A percentile compares a stretch with the other conserved stretches of the same genome.
Conservation (phyloP, 1,140 invertebrate species). For the Eriosoma lanigerum region DNA sequence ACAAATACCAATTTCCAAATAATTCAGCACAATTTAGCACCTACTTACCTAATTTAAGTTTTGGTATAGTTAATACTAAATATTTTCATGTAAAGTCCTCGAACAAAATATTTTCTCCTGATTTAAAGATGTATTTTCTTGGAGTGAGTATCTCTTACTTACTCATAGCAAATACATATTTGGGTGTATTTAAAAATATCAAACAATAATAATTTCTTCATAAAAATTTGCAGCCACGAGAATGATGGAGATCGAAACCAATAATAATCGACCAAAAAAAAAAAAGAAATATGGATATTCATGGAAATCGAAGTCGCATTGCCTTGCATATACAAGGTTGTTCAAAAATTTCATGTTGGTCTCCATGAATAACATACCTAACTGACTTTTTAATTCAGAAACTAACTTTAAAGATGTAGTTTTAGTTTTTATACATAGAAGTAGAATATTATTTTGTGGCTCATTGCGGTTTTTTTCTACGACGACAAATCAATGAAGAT, state of each 20-base stretch:
- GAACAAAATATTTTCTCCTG: neutral
- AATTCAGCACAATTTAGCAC: constrained; percentile 34
- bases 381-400: constrained; percentile 13
- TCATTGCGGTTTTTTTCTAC: constrained; percentile 34
- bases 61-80: neutral
- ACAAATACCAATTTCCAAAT: neutral
- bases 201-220: constrained; percentile 1
- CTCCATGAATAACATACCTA: constrained; percentile 22
- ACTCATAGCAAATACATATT: neutral
- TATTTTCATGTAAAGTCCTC: neutral
- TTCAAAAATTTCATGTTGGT: constrained; percentile 13
- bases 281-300: neutral
- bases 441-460: constrained; percentile 44
- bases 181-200: constrained; percentile 2
- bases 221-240: neutral
- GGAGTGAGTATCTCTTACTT: neutral
- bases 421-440: constrained; percentile 23
- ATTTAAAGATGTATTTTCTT: constrained; percentile 18
- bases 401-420: constrained; percentile 46
- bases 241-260: constrained; percentile 24
- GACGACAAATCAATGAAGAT: constrained; percentile 47
- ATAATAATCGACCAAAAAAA: neutral
- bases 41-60: constrained; percentile 48
- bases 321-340: neutral
- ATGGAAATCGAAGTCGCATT: constrained; percentile 2